phyloP scores from a whole-genome alignment of 2,113 vertebrate genomes.

The Sigmodon hispidus region DNA sequence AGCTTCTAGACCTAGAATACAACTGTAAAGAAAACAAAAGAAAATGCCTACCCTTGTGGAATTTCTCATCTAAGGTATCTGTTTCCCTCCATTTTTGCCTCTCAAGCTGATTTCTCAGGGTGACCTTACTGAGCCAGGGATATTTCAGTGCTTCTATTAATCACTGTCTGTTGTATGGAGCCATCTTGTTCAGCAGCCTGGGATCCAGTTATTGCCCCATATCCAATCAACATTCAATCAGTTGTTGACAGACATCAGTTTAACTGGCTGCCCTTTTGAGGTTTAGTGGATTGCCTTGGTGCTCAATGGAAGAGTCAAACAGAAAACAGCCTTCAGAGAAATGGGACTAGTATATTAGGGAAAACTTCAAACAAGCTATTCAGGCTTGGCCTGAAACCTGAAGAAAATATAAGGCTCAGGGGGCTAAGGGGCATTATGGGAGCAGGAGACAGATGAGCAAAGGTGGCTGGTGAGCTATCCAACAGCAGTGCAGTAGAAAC shows the following conservation, averaged over 20 bases:
- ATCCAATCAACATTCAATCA: background rate
- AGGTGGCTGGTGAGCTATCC: background rate
- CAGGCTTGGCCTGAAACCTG: background rate
- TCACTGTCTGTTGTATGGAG: background rate
- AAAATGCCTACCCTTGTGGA: background rate
- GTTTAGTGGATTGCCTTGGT: background rate
- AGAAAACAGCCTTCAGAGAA: background rate
- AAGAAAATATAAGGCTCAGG: background rate
- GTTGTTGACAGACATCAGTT: background rate
- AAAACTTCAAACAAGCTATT: background rate
- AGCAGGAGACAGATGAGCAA: background rate
- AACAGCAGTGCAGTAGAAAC: background rate
- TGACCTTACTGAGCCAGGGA: background rate
- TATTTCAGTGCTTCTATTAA: background rate
- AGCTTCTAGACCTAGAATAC: background rate
- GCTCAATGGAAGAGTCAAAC: background rate
- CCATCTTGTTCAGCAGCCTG: background rate
- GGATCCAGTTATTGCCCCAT: background rate
- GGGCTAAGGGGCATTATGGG: background rate
- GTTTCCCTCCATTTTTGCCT: background rate
- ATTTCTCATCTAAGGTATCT: background rate
- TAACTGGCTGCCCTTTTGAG: background rate
- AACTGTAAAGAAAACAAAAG: background rate
- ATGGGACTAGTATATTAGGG: background rate
- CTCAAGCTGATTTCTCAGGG: background rate